Evolutionary conservation across 2,888 invertebrate species (phyloP), one percentile per base, ranked within the genome.

Genomic region (Hydropsyche betteni): DNA sequence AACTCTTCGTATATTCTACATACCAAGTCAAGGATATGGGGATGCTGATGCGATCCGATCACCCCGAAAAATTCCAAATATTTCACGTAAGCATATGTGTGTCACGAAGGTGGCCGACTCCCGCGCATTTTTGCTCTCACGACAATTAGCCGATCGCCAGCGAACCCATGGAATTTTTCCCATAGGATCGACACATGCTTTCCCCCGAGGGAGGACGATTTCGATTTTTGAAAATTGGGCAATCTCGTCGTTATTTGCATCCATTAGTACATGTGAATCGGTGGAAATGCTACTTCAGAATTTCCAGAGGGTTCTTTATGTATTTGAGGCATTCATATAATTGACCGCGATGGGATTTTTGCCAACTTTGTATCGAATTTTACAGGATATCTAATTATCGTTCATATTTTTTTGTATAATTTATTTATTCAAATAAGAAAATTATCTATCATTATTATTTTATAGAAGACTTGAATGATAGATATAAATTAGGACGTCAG

Each of bases 1-100:
- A 24, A 24, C 24, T 24, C 24, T 24, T 24, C 24, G 2, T 24
- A 24, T 2, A 24, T 24, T 24, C 24, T 24, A 44, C 10, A 44
- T 44, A 4, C 44, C 44, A 44, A 58, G 16, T n/a, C 44, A n/a
- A 50, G 16, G 55, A 58, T 44, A 14, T 8, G 72, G 5, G 8
- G 58, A 24, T 8, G 14, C 36, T 8, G 8, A 36, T 50, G 71
- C 44, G 50, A 78, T 76, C 76, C 69, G 75, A 73, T 75, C 44
- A 44, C 75, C 51, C 34, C 50, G 55, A 76, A 75, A 75, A 74
- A 78, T 78, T 75, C 68, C 55, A 76, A 76, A 68, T 64, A 78
- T 78, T 75, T 36, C 72, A 50, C 33, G 36, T 10, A 24, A 53
- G 16, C n/a, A 38, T 58, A 72, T 72, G 72, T 72, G 72, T 72